These are phyloP conservation scores for Bombus haemorrhoidalis DNA, from an alignment of 1,140 invertebrate species.

Conservation along the genomic window DNA sequence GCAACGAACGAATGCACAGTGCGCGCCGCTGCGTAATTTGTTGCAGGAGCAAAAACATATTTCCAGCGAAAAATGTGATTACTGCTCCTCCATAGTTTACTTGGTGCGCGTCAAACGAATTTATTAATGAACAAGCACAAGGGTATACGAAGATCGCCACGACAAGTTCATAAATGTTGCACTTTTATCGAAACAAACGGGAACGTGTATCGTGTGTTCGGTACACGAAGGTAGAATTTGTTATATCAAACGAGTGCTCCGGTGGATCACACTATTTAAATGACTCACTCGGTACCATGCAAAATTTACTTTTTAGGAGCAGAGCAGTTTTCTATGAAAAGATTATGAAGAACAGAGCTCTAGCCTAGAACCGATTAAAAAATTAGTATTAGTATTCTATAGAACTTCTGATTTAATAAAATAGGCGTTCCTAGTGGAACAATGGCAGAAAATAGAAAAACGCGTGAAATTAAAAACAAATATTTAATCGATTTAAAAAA, in stretches of 20 bases:
- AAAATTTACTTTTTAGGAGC: neutral
- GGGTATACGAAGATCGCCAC: neutral
- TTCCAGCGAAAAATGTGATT: neutral
- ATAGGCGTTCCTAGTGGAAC: neutral
- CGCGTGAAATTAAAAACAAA: neutral
- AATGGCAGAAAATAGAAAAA: neutral
- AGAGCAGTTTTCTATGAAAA: neutral
- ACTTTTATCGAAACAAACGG: neutral
- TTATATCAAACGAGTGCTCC: neutral
- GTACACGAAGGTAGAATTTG: neutral
- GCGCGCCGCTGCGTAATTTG: neutral
- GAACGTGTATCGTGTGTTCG: too few relatives aligned
- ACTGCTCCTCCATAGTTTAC: neutral
- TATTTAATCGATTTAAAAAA: neutral
- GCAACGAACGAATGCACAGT: constrained; percentile 17
- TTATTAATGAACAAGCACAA: constrained; percentile 15
- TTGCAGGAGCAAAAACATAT: constrained; percentile 22
- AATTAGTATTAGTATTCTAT: neutral
- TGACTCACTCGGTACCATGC: neutral
- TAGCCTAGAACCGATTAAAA: too few relatives aligned
- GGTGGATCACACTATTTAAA: neutral
- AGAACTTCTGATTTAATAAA: neutral
- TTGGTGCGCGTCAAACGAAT: neutral
- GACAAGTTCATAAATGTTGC: constrained; percentile 29
- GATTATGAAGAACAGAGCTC: rapidly evolving